A percentile compares a stretch with the other conserved stretches of the same genome.
phyloP scores from a whole-genome alignment of 2,113 vertebrate genomes.

The Uria lomvia region DNA sequence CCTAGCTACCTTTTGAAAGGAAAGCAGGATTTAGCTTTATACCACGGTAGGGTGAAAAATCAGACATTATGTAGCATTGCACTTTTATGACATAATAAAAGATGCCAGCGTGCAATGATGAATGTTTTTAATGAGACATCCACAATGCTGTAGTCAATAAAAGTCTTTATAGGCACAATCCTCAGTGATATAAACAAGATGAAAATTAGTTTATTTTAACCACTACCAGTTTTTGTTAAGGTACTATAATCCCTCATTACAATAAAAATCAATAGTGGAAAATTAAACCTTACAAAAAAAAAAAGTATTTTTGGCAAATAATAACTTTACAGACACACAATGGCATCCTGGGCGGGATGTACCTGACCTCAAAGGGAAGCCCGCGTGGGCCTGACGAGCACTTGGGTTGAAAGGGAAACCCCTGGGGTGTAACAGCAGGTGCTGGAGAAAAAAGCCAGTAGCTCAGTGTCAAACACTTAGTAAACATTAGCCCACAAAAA shows the following conservation, averaged over 20 bases:
- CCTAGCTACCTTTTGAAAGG: neutral
- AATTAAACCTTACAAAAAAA: neutral
- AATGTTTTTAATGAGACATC: constrained; percentile 28
- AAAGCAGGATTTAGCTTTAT: neutral
- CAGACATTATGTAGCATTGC: neutral
- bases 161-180: neutral
- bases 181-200: neutral
- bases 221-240: neutral
- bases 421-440: neutral
- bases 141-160: neutral
- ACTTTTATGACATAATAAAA: constrained; percentile 39
- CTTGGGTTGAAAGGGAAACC: neutral
- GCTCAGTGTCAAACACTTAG: neutral
- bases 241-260: neutral
- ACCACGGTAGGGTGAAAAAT: neutral
- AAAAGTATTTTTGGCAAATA: neutral
- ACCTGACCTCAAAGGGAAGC: neutral
- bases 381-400: neutral
- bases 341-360: neutral
- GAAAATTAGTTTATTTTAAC: constrained; percentile 7
- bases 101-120: neutral
- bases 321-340: neutral
- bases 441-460: neutral
- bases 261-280: neutral
- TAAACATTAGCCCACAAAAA: constrained; percentile 19